Conservation (phyloP, 2,888 invertebrate genomes). For the Podotricha telesiphe region DNA sequence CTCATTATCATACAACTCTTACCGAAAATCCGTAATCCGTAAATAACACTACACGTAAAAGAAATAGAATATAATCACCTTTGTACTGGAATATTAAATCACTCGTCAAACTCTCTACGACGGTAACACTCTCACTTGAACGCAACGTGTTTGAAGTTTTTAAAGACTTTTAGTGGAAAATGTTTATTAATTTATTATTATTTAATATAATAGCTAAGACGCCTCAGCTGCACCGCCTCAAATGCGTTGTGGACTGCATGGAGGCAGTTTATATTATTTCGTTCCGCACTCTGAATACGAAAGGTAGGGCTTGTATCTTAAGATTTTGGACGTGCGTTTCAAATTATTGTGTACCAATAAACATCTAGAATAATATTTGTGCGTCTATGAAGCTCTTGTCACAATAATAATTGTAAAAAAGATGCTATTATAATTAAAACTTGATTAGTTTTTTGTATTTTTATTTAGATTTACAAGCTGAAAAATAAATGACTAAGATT, state of each 20-base stretch:
- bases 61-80: constrained; percentile 67
- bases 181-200: constrained; percentile 40
- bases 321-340: not conserved
- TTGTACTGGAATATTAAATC: constrained; percentile 76
- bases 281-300: constrained; percentile 71
- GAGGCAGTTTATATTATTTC: constrained; percentile 76
- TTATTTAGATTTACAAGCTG: no score
- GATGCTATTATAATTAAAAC: no score
- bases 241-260: constrained; percentile 61
- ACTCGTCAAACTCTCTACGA: constrained; percentile 79
- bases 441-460: no score
- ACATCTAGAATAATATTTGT: not conserved
- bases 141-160: constrained; percentile 72
- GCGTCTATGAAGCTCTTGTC: not conserved
- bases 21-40: constrained; percentile 42
- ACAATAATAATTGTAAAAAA: not conserved
- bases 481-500: no score
- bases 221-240: constrained; percentile 65
- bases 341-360: no score
- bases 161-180: constrained; percentile 50
- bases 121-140: constrained; percentile 76
- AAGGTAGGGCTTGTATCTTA: constrained; percentile 52
- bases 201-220: constrained; percentile 44
- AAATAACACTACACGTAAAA: constrained; percentile 50
- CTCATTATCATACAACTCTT: not conserved